Percentiles rank a stretch among this genome's conserved stretches.
Conservation (phyloP, 2,113 vertebrate species). For the Strix uralensis region DNA sequence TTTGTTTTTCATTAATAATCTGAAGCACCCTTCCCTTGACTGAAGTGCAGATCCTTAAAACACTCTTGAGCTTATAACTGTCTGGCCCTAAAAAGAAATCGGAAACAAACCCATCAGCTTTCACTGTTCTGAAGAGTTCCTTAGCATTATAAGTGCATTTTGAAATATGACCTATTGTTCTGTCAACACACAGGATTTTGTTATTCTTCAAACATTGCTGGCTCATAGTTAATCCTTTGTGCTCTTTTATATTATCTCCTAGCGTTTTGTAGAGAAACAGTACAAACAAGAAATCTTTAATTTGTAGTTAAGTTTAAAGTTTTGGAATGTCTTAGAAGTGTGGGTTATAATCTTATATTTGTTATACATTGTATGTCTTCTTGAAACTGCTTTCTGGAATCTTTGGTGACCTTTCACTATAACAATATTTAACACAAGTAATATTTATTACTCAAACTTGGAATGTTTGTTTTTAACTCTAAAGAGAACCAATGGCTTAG, state of each 20-base stretch:
- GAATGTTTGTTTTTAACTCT: constrained; percentile 11
- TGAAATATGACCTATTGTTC: neutral
- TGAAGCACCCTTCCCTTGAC: neutral
- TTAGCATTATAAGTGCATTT: neutral
- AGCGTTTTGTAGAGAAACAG: neutral
- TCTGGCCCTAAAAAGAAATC: neutral
- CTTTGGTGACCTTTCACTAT: neutral
- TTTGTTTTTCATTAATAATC: neutral
- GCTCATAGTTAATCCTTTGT: neutral
- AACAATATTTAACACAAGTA: neutral
- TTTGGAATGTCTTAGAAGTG: neutral
- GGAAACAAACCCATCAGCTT: neutral
- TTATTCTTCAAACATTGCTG: neutral
- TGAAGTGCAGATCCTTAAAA: neutral
- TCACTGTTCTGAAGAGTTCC: neutral
- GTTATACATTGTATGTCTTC: neutral
- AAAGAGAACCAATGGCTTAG: neutral
- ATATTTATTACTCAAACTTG: neutral
- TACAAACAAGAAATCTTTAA: neutral
- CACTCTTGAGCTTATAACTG: neutral
- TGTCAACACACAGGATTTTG: neutral
- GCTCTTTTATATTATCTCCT: neutral
- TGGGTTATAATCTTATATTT: neutral
- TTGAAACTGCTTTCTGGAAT: constrained; percentile 4
- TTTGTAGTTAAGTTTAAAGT: neutral